A percentile compares a stretch with the other conserved stretches of the same genome.
These are phyloP conservation scores for Danio rerio DNA, from an alignment of 2,113 vertebrate genomes.

Conservation along the genomic window GRCz12tu NC_133186.1:44605501-44606000, in stretches of 20 bases:
- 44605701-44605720: background rate
- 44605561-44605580: conserved; percentile 40
- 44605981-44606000: too few relatives aligned
- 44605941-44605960: too few relatives aligned
- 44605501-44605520: background rate
- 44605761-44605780: background rate
- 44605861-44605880: too few relatives aligned
- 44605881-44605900: too few relatives aligned
- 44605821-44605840: too few relatives aligned
- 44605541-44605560: conserved; percentile 23
- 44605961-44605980: too few relatives aligned
- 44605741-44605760: background rate
- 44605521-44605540: conserved; percentile 2
- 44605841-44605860: too few relatives aligned
- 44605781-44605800: background rate
- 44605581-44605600: conserved; percentile 39
- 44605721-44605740: background rate
- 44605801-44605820: too few relatives aligned
- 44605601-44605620: conserved; percentile 40
- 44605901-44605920: too few relatives aligned
- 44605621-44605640: conserved; percentile 18
- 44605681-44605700: background rate
- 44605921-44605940: too few relatives aligned
- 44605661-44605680: background rate
- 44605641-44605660: conserved; percentile 32